Evolutionary conservation across 2,888 invertebrate genomes (phyloP).

Genomic region (Nomada ferruginata): DNA sequence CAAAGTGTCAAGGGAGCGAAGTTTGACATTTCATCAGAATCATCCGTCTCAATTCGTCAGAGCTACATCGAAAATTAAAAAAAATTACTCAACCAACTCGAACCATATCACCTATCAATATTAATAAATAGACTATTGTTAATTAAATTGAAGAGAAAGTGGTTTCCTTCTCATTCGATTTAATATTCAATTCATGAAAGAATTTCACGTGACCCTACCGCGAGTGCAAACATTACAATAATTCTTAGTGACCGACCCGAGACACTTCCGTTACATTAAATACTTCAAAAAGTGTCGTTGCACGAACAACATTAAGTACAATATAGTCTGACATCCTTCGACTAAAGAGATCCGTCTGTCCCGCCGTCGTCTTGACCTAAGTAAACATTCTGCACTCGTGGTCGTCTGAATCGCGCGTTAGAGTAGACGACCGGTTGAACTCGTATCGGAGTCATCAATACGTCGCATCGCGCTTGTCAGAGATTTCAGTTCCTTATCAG

Average conservation of each 20-base stretch:
- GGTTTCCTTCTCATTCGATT: constrained; percentile 24
- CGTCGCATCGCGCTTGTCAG: background rate
- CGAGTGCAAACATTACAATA: background rate
- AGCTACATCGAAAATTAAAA: background rate
- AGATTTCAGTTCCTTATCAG: background rate
- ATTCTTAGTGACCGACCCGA: background rate
- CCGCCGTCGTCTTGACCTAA: background rate
- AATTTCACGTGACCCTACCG: background rate
- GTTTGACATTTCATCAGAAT: constrained; percentile 61
- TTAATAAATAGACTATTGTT: constrained; percentile 2
- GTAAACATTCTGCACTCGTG: constrained; percentile 1
- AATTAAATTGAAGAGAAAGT: constrained; percentile 33
- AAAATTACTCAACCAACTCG: background rate
- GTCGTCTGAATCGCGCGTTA: background rate
- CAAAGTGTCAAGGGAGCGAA: constrained; percentile 57
- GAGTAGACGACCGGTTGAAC: constrained; percentile 16
- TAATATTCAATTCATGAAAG: background rate
- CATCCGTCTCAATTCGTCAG: constrained; percentile 7
- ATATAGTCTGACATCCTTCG: background rate
- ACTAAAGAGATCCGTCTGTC: background rate
- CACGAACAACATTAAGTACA: background rate
- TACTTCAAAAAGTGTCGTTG: background rate
- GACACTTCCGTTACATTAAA: background rate
- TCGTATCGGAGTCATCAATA: constrained; percentile 18
- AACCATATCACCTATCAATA: constrained; percentile 1